These are phyloP conservation scores for Zygaena filipendulae DNA, from an alignment of 2,888 invertebrate genomes.

Conservation along the genomic window DNA sequence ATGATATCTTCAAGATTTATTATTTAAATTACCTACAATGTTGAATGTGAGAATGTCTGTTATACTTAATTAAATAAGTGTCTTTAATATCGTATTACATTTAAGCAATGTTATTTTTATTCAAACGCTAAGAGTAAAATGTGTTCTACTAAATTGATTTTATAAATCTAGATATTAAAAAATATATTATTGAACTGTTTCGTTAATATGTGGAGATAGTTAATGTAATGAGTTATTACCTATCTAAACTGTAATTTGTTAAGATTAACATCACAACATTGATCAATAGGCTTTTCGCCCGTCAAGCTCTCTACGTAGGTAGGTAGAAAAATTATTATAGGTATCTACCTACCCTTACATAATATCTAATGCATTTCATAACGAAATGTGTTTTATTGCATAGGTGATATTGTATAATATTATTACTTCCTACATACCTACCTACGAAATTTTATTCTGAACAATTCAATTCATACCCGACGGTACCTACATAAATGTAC, in stretches of 20 bases:
- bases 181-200: conserved; percentile 36
- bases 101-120: conserved; percentile 47
- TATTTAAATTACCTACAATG: conserved; percentile 49
- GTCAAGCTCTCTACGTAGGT: conserved; percentile 52
- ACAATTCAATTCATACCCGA: no score
- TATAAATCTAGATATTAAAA: conserved; percentile 35
- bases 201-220: conserved; percentile 34
- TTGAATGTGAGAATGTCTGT: conserved; percentile 42
- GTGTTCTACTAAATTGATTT: conserved; percentile 59
- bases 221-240: conserved; percentile 19
- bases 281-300: conserved; percentile 24
- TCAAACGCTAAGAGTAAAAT: conserved; percentile 33
- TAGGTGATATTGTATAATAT: no score
- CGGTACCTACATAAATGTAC: no score
- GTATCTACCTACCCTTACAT: no score
- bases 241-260: conserved; percentile 21
- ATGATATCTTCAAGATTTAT: conserved; percentile 53
- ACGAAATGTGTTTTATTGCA: no score
- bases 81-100: conserved; percentile 43
- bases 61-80: conserved; percentile 50
- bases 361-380: conserved; percentile 38
- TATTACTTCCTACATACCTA: no score
- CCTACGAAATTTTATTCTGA: conserved; percentile 31
- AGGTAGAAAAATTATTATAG: conserved; percentile 25
- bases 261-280: conserved; percentile 32